Conservation (phyloP, 2,888 invertebrate species). For the Caenorhabditis sulstoni region DNA sequence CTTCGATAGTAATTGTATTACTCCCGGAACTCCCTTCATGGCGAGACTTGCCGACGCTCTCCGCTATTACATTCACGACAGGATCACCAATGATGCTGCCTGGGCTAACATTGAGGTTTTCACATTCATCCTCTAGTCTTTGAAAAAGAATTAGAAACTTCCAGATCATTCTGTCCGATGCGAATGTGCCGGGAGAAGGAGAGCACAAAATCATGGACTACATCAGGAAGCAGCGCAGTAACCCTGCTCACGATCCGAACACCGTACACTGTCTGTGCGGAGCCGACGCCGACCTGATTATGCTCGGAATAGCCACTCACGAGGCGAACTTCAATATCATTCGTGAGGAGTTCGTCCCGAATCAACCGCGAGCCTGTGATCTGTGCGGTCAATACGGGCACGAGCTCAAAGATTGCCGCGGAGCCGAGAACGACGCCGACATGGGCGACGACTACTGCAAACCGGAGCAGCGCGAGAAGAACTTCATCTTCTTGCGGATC, state of each 20-base stretch:
- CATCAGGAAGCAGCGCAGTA: conserved; percentile 90
- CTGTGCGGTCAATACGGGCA: conserved; percentile 88
- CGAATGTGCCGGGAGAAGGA: conserved; percentile 97
- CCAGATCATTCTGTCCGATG: conserved; percentile 92
- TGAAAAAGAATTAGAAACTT: background rate
- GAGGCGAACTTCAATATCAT: conserved; percentile 99
- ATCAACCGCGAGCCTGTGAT: conserved; percentile 95
- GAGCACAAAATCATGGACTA: conserved; percentile 99
- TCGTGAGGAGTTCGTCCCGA: conserved; percentile 96
- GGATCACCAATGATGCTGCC: conserved; percentile 93
- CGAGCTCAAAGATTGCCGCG: conserved; percentile 80
- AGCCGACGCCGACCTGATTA: conserved; percentile 95
- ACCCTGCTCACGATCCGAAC: conserved; percentile 92
- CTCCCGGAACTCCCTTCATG: conserved; percentile 88
- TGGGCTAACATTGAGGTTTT: conserved; percentile 91
- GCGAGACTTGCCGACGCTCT: conserved; percentile 82
- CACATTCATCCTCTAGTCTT: background rate
- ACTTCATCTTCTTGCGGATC: conserved; percentile 86
- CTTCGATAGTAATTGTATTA: conserved; percentile 99
- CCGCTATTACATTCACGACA: conserved; percentile 87
- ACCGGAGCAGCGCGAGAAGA: conserved; percentile 76
- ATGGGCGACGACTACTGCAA: conserved; percentile 73
- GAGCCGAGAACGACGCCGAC: conserved; percentile 70
- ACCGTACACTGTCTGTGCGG: conserved; percentile 97
- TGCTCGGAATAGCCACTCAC: conserved; percentile 96